Evolutionary conservation across 2,113 vertebrate species (phyloP).

Genomic region (Clupea harengus): DNA sequence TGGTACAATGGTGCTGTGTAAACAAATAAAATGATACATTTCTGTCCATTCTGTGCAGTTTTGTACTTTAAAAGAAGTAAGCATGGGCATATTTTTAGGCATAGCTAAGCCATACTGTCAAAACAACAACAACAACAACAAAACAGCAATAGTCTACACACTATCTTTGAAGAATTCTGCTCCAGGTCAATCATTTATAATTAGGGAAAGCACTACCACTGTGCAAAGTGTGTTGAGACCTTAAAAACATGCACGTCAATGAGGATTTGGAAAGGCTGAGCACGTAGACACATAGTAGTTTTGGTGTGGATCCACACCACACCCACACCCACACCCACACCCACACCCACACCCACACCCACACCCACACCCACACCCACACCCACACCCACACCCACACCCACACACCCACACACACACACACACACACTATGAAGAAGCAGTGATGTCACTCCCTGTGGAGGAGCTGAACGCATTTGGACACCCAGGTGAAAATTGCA

Average conservation of each 20-base stretch:
- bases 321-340: not conserved
- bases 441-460: not conserved
- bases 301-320: not conserved
- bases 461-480: not conserved
- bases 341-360: not conserved
- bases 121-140: not conserved
- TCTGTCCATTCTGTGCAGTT: not conserved
- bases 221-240: not conserved
- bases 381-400: not conserved
- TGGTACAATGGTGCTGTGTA: not conserved
- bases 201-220: not conserved
- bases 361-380: not conserved
- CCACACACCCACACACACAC: not conserved
- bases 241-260: not conserved
- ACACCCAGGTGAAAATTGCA: conserved; percentile 13
- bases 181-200: not conserved
- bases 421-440: not conserved
- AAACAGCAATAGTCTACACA: not conserved
- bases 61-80: not conserved
- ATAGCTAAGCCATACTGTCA: not conserved
- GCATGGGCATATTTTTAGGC: not conserved
- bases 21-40: not conserved
- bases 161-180: not conserved
- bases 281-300: not conserved
- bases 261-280: not conserved